Base-by-base conservation (phyloP, 1,140 invertebrate species). In the Idris sp. region DNA sequence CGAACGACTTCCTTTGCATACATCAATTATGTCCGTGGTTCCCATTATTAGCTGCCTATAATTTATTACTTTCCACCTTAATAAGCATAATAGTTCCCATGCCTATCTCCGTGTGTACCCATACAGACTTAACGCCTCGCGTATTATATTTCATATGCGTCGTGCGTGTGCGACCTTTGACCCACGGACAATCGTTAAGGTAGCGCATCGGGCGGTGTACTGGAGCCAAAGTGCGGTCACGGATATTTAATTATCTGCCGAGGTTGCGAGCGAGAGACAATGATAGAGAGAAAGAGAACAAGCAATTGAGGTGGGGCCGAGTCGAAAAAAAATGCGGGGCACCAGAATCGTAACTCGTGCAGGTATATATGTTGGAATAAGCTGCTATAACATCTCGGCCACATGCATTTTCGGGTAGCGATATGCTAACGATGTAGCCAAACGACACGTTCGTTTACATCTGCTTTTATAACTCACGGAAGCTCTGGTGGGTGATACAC, bases 21-120 rank as follows among this genome's bases (percentile, higher is more conserved):
- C 80, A 83, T 84, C 85, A 83, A 86, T 84, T 86, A 85, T 79
- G 74, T 74, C 73, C 75, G 65, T 65, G 77, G 79, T 83, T 85
- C 82, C 81, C 83, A 84, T 83, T 84, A 85, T 85, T 84, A 84
- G 78, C 80, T 76, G 77, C 43, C 80, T 84, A 83, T 87, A 87
- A 87, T 87, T 86, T 86, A 87, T 87, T 85, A 86, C 84, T 86
- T 86, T 85, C 84, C 80, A 83, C 80, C 81, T 86, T 87, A 86
- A 87, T 87, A 87, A 87, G 84, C 84, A 85, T 84, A 83, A 84
- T 83, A 81, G 77, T 87, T 87, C 83, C 81, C 83, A 86, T 84
- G 80, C 79, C 72, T 78, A 81, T 80, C 78, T 71, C 71, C 78
- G 64, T 79, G 38, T 38, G 51, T 56, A 65, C 38, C 44, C 49